phyloP scores from a whole-genome alignment of 1,140 invertebrate genomes.

The Pogonomyrmex californicus region DNA sequence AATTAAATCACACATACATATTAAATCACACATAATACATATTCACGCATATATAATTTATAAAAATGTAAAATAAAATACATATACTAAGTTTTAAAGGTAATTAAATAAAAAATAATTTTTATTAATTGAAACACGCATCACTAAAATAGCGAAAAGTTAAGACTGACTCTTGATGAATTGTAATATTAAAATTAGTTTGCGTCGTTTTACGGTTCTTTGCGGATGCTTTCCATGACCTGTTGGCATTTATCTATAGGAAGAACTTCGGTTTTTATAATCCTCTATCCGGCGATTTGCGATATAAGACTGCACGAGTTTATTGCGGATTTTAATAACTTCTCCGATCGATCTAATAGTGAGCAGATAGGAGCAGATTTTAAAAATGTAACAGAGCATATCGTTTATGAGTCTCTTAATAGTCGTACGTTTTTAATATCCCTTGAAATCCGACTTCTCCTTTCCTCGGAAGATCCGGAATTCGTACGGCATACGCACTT shows the following conservation, averaged over 20 bases:
- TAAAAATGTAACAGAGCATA: constrained; percentile 37
- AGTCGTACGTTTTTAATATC: constrained; percentile 67
- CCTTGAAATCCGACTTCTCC: constrained; percentile 38
- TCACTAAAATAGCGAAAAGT: background rate
- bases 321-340: constrained; percentile 64
- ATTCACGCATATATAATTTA: background rate
- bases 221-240: background rate
- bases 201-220: background rate
- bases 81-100: background rate
- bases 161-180: constrained; percentile 2
- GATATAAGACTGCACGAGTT: constrained; percentile 37
- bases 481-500: constrained; percentile 50
- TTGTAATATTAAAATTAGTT: constrained; percentile 4
- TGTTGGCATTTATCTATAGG: constrained; percentile 10
- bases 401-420: constrained; percentile 69
- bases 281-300: constrained; percentile 3
- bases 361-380: constrained; percentile 24
- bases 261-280: constrained; percentile 41
- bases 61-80: background rate
- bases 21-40: background rate
- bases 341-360: constrained; percentile 18
- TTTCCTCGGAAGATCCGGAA: background rate
- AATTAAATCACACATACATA: background rate
- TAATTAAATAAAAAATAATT: background rate
- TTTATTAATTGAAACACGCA: background rate